Base-by-base conservation (phyloP, 2,888 invertebrate species). In the Himalopsyche anomala region DNA sequence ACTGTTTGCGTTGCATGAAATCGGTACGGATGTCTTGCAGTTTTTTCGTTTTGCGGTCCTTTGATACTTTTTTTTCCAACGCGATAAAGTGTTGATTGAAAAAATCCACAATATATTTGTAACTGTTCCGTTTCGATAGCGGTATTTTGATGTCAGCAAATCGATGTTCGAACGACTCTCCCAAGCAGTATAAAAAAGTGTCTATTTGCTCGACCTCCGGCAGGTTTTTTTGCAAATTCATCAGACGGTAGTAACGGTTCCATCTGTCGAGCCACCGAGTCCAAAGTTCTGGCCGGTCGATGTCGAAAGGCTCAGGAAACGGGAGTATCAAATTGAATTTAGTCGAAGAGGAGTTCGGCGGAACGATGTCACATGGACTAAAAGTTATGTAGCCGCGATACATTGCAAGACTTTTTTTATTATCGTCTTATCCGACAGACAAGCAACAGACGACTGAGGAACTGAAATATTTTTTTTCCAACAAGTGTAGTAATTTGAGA, bases 1-100 rank as follows among this genome's bases (percentile, higher is more conserved):
- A 62, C 62, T 62, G 62, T 62, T 62, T 62, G 3, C 62, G 62
- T 62, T 62, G 62, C 62, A 62, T 62, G 15, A 62, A 62, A 62
- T 19, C 62, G 19, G 62, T 19, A 19, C 62, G 62, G 3, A 62
- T 62, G 4, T 62, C 62, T n/a, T 62, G 62, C 62, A 62, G 62
- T 6, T 62, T 62, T 62, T 62, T 62, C 8, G 19, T 62, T 15
- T 62, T 62, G 8, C 62, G 62, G 28, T 62, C 62, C 9, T 62
- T 28, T 19, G 19, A 19, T 62, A 19, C 62, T 19, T 62, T 62
- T 62, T 62, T 62, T 62, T 62, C 62, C n/a, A 62, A 62, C 19
- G 62, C 62, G 19, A 28, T 19, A 62, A 62, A 62, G 5, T 62
- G 62, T 28, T n/a, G 19, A 28, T 62, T 62, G 62, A 62, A 62